phyloP scores from a whole-genome alignment of 2,888 invertebrate genomes.

The Scaptomyza parva region DNA sequence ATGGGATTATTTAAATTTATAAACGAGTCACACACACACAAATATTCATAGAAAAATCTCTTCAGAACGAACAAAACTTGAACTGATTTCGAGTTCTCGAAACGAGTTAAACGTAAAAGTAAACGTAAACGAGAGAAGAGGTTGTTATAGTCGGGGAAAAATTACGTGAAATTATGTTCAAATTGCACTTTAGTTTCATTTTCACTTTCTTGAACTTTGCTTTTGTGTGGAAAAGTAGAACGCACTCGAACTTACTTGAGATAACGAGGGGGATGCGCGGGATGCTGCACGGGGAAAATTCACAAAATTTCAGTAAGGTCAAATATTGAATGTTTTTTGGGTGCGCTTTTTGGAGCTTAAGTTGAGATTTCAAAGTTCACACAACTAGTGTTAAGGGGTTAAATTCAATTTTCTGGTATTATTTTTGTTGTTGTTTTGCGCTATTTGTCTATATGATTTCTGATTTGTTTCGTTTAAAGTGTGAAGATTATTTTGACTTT shows the following conservation, averaged over 20 bases:
- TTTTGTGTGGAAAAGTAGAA: not conserved
- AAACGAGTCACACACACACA: constrained; percentile 51
- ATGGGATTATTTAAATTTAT: constrained; percentile 58
- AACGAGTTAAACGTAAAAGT: too few species aligned
- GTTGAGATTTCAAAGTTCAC: not conserved
- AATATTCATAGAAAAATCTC: constrained; percentile 51
- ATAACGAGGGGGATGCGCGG: too few species aligned
- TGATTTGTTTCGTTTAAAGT: not conserved
- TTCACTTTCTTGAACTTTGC: too few species aligned
- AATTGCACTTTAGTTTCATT: not conserved
- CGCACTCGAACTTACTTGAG: not conserved
- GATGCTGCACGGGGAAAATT: too few species aligned
- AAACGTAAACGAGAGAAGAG: too few species aligned
- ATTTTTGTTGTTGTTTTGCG: not conserved
- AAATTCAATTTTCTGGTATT: not conserved
- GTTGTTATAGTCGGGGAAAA: too few species aligned
- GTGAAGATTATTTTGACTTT: not conserved
- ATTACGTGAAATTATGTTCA: constrained; percentile 1
- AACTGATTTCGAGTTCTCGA: too few species aligned
- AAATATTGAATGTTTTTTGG: not conserved
- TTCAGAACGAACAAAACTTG: too few species aligned
- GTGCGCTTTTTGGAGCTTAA: not conserved
- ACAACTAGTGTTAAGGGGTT: not conserved
- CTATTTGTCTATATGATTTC: too few species aligned
- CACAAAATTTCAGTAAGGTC: not conserved